A percentile compares a stretch with the other conserved stretches of the same genome.
These are phyloP conservation scores for Grapholita molesta DNA, from an alignment of 1,140 invertebrate species.

Conservation along the genomic window DNA sequence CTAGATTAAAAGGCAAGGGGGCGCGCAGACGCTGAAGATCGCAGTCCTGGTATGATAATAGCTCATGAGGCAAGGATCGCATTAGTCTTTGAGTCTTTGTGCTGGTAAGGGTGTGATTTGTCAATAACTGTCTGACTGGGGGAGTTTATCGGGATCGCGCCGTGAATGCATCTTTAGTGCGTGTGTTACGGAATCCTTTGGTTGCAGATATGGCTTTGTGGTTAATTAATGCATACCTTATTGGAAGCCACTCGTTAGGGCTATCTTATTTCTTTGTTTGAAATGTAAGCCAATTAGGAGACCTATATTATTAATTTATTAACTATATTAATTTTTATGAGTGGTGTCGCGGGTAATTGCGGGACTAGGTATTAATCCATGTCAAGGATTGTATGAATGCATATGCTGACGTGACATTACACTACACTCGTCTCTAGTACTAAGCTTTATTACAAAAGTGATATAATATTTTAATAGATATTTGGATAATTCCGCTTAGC, in stretches of 20 bases:
- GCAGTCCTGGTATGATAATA: background rate
- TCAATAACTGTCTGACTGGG: slow-evolving; percentile 16
- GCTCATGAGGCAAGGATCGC: background rate
- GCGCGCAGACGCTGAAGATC: slow-evolving; percentile 39
- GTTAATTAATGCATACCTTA: slow-evolving; percentile 12
- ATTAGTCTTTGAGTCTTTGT: background rate
- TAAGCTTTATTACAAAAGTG: too few species aligned
- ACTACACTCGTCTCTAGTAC: too few species aligned
- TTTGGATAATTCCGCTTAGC: background rate
- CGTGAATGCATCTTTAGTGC: background rate
- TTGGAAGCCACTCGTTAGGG: background rate
- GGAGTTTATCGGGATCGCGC: background rate
- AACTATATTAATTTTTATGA: too few species aligned
- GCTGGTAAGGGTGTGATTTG: background rate
- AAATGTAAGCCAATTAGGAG: background rate
- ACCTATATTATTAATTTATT: too few species aligned
- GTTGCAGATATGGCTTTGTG: background rate
- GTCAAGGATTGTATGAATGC: too few species aligned
- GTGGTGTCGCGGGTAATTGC: too few species aligned
- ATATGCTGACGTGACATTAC: too few species aligned
- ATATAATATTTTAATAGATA: too few species aligned
- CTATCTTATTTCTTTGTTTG: background rate
- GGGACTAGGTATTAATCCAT: too few species aligned
- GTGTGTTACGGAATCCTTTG: slow-evolving; percentile 4
- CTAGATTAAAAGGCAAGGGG: slow-evolving; percentile 54